Conservation (phyloP, 2,888 invertebrate species). For the Amiota mariae region DNA sequence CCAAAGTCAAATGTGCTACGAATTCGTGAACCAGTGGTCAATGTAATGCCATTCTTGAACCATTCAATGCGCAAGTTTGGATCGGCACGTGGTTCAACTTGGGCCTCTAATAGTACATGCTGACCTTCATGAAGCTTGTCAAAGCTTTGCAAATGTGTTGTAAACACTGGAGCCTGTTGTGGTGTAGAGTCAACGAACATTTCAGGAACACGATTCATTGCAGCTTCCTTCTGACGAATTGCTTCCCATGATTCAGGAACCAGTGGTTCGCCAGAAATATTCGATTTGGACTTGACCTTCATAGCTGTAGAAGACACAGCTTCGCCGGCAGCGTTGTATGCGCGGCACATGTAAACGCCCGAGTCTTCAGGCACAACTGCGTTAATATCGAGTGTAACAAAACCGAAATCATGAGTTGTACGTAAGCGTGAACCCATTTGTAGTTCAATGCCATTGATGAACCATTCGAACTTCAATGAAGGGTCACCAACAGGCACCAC, state of each 20-base stretch:
- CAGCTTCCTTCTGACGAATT: constrained; percentile 92
- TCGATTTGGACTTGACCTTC: constrained; percentile 88
- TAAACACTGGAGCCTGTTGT: constrained; percentile 96
- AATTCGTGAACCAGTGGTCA: constrained; percentile 90
- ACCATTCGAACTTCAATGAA: constrained; percentile 94
- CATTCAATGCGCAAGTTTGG: constrained; percentile 91
- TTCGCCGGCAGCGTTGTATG: constrained; percentile 94
- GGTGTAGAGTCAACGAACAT: constrained; percentile 89
- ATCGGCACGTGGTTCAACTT: constrained; percentile 92
- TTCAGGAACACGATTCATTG: constrained; percentile 91
- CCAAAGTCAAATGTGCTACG: constrained; percentile 98
- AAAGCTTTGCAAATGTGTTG: constrained; percentile 89
- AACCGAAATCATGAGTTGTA: constrained; percentile 94
- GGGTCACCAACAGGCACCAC: constrained; percentile 96
- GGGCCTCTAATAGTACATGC: constrained; percentile 89
- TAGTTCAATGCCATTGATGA: constrained; percentile 92
- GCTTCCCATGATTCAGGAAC: constrained; percentile 95
- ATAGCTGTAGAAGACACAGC: constrained; percentile 93
- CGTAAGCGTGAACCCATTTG: constrained; percentile 94
- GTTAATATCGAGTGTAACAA: constrained; percentile 92
- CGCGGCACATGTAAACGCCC: constrained; percentile 94
- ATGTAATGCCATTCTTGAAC: constrained; percentile 91
- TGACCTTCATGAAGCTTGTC: constrained; percentile 90
- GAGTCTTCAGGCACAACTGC: constrained; percentile 91
- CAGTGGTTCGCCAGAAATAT: constrained; percentile 87